A percentile compares a stretch with the other conserved stretches of the same genome.
phyloP scores from a whole-genome alignment of 2,888 invertebrate genomes.

The Anagyrus pseudococci region DNA sequence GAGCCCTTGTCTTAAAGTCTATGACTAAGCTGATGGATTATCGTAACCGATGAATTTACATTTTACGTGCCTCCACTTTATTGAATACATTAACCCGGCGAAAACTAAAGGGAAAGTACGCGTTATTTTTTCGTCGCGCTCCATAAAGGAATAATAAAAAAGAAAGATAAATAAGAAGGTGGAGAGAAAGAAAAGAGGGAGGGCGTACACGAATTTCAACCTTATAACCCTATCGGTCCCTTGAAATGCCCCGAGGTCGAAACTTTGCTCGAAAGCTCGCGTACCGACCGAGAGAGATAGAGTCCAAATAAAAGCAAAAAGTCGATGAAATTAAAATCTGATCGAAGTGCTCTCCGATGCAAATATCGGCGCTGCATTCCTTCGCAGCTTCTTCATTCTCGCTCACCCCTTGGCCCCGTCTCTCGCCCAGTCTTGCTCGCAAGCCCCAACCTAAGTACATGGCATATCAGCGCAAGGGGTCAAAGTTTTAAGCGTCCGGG shows the following conservation, averaged over 20 bases:
- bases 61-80: too few relatives aligned
- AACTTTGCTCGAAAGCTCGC: conserved; percentile 22
- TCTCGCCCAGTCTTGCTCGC: not conserved
- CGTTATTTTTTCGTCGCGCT: too few relatives aligned
- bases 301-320: conserved; percentile 31
- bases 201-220: not conserved
- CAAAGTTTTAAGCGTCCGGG: conserved; percentile 43
- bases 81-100: too few relatives aligned
- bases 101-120: too few relatives aligned
- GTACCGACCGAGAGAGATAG: not conserved
- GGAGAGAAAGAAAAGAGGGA: conserved; percentile 25
- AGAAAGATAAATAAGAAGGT: too few relatives aligned
- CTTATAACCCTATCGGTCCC: not conserved
- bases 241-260: not conserved
- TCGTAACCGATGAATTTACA: too few relatives aligned
- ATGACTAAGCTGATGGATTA: too few relatives aligned
- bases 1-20: too few relatives aligned
- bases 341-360: conserved; percentile 37
- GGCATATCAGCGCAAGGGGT: not conserved
- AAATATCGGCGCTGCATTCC: conserved; percentile 22
- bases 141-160: conserved; percentile 9
- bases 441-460: too few relatives aligned
- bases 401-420: not conserved
- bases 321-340: conserved; percentile 31
- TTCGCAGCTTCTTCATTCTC: not conserved